Evolutionary conservation across 2,888 invertebrate genomes (phyloP).

Genomic region (Hypsopygia costalis): DNA sequence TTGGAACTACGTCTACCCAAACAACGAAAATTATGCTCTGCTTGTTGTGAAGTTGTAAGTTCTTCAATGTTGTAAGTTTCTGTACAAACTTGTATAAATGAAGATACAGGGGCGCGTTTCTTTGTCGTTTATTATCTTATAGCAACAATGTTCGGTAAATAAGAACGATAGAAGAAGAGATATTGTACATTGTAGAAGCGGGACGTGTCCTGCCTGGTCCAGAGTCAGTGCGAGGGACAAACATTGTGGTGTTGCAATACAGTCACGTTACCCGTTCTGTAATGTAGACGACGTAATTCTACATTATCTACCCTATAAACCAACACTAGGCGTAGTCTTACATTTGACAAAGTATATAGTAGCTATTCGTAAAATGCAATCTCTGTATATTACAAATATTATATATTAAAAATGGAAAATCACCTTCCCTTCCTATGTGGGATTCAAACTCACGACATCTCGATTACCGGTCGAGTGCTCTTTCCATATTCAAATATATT

Average conservation of each 20-base stretch:
- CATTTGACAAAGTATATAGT: slow-evolving; percentile 5
- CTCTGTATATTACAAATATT: too few species aligned
- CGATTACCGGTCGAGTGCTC: too few species aligned
- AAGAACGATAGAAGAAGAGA: slow-evolving; percentile 10
- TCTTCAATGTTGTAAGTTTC: slow-evolving; percentile 9
- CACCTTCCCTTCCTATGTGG: too few species aligned
- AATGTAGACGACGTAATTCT: slow-evolving; percentile 14
- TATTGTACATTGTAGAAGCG: slow-evolving; percentile 16
- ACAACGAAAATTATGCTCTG: slow-evolving; percentile 2
- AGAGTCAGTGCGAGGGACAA: slow-evolving; percentile 11
- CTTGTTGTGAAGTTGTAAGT: slow-evolving; percentile 5
- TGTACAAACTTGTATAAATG: slow-evolving; percentile 9
- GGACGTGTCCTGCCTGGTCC: slow-evolving; percentile 14
- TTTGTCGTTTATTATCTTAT: slow-evolving; percentile 14
- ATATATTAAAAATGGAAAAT: too few species aligned
- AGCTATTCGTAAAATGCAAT: too few species aligned
- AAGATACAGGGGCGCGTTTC: slow-evolving; percentile 10
- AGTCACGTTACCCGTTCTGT: slow-evolving; percentile 13
- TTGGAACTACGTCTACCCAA: not conserved
- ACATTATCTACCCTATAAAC: slow-evolving; percentile 8
- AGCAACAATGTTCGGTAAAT: slow-evolving; percentile 14
- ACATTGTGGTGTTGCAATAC: slow-evolving; percentile 19
- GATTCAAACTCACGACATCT: too few species aligned
- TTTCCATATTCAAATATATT: too few species aligned
- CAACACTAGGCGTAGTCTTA: slow-evolving; percentile 3